Conservation (phyloP, 2,888 invertebrate species). For the Smittia aterrima region DNA sequence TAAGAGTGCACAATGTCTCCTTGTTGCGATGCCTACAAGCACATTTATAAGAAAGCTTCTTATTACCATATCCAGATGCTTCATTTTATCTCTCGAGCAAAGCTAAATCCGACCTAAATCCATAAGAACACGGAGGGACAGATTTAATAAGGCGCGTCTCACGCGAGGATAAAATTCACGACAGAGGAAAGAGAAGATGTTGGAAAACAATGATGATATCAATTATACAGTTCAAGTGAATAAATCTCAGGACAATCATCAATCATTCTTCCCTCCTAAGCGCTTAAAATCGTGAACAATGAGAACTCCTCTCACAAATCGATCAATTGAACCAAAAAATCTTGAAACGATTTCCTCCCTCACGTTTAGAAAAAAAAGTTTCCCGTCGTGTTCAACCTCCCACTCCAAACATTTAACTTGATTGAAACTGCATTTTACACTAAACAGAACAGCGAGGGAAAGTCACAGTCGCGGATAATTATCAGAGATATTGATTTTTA, state of each 20-base stretch:
- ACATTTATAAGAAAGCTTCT: constrained; percentile 14
- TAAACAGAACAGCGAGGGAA: neutral
- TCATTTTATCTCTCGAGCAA: neutral
- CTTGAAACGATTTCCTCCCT: neutral
- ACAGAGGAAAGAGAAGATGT: neutral
- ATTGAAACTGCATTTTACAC: too few species aligned
- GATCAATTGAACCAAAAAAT: neutral
- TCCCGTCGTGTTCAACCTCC: too few species aligned
- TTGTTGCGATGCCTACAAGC: constrained; percentile 28
- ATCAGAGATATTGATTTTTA: neutral
- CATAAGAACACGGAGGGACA: neutral
- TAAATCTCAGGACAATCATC: constrained; percentile 39
- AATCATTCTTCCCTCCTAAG: constrained; percentile 20
- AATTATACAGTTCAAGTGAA: constrained; percentile 42
- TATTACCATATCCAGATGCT: constrained; percentile 32
- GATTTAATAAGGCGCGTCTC: neutral
- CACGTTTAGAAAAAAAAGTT: too few species aligned
- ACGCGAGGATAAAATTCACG: neutral
- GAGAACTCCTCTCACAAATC: neutral
- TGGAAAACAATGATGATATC: constrained; percentile 40
- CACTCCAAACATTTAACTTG: too few species aligned
- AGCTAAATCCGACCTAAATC: neutral
- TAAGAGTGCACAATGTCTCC: neutral
- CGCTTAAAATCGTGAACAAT: neutral
- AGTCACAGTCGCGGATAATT: constrained; percentile 8